A percentile compares a stretch with the other conserved stretches of the same genome.
Evolutionary conservation across 2,888 invertebrate species (phyloP).

Genomic region (Oasisia sp.): DNA sequence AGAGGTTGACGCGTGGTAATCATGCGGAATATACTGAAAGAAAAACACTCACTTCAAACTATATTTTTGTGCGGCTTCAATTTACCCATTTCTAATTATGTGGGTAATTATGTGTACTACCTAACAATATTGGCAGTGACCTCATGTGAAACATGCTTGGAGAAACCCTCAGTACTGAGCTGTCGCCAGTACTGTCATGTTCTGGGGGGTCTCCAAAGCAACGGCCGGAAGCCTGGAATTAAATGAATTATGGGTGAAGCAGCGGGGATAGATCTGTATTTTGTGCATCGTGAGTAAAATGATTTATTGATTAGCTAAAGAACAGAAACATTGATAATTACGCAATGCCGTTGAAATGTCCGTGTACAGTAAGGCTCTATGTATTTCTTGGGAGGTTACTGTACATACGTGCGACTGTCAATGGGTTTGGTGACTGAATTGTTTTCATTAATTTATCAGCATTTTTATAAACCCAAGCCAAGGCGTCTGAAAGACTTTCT

Average conservation of each 20-base stretch:
- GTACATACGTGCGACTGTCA: constrained; percentile 57
- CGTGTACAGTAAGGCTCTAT: too few relatives aligned
- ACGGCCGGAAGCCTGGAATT: neutral
- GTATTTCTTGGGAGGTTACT: neutral
- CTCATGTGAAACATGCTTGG: neutral
- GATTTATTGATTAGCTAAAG: too few relatives aligned
- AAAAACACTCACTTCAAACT: neutral
- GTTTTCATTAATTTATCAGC: constrained; percentile 47
- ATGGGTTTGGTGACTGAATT: constrained; percentile 61
- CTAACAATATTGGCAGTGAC: neutral
- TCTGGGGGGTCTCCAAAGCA: neutral
- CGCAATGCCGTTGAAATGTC: too few relatives aligned
- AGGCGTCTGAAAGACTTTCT: too few relatives aligned
- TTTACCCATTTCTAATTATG: neutral
- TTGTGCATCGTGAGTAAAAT: neutral
- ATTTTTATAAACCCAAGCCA: too few relatives aligned
- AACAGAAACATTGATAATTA: too few relatives aligned
- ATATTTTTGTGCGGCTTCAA: neutral
- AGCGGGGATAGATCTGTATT: too few relatives aligned
- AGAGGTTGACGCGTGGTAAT: neutral
- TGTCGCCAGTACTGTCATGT: neutral
- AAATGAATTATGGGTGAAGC: constrained; percentile 6
- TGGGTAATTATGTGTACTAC: neutral
- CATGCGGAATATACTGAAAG: neutral
- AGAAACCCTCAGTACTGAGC: neutral